Conservation (phyloP, 37 sponge, comb jelly and placozoan species). For the Beroe ovata region DNA sequence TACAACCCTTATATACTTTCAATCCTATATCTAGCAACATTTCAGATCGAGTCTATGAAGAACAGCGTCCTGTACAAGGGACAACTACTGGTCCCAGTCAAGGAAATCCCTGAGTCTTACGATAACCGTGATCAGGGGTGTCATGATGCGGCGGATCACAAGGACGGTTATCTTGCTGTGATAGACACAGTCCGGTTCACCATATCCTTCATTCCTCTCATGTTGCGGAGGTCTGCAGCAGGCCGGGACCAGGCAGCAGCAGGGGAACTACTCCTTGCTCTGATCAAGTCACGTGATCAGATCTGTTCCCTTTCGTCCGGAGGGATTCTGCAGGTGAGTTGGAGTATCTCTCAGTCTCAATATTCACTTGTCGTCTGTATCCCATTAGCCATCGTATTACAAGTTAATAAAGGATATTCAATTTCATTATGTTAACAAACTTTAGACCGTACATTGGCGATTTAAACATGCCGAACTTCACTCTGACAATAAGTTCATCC, state of each 20-base stretch:
- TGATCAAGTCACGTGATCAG: background rate
- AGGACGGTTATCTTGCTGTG: conserved; percentile 6
- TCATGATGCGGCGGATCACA: background rate
- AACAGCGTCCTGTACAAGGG: background rate
- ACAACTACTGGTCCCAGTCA: background rate
- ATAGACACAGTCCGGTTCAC: conserved; percentile 17
- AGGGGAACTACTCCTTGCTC: background rate
- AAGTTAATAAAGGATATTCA: no score
- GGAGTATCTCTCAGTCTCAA: no score
- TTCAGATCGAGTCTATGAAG: no score
- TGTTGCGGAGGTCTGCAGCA: background rate
- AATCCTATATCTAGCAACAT: no score
- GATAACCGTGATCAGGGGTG: background rate
- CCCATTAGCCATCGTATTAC: no score
- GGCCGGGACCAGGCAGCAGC: background rate
- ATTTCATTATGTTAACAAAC: no score
- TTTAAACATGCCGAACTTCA: no score
- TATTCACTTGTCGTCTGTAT: no score
- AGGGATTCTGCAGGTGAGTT: background rate
- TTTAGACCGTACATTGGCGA: no score
- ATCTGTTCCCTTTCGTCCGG: background rate
- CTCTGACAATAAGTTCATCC: no score
- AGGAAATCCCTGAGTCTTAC: background rate
- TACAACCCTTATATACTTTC: no score
- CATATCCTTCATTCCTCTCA: conserved; percentile 29